Evolutionary conservation across 2,888 invertebrate genomes (phyloP), one percentile per base, ranked within the genome.

Genomic region (Abrostola tripartita): DNA sequence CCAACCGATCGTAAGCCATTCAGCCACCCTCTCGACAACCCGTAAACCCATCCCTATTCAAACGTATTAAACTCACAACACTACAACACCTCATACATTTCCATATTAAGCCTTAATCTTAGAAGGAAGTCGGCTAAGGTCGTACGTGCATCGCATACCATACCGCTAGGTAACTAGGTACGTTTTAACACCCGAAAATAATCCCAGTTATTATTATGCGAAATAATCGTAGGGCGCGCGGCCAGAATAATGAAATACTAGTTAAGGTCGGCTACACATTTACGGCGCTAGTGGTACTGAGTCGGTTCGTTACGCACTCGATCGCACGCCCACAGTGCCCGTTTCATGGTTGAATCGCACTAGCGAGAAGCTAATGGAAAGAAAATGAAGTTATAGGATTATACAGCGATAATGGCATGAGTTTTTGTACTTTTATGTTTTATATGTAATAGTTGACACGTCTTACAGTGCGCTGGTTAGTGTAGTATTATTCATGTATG

Each of bases 131-230:
- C 47, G 70, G 37, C 40, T 49, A 51, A 58, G 62, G 59, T 69
- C 71, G 71, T 6, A 74, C 74, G 74, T 74, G 74, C 60, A 60
- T 40, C n/a, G 79, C 79, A 75, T 78, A 70, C 40, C 24, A 11
- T 57, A 35, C 24, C 54, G 49, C 40, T 66, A 52, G 76, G 66
- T 75, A 64, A 78, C 44, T 65, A 59, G 68, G 59, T 57, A 61
- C 70, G 53, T 41, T 36, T 47, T 55, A 56, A 75, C 61, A 51
- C 56, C 70, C 65, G 41, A 47, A 71, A 79, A 76, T 75, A 76
- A 71, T 68, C 58, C 65, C n/a, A 24, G 49, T 65, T 54, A 79
- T 76, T 72, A 68, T 55, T 66, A 79, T 76, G 76, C 76, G 80
- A 77, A 79, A 75, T 81, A 81, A 69, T 67, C 63, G 65, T 47